These are phyloP conservation scores for Steinernema carpocapsae DNA, from an alignment of 2,888 invertebrate species.

Conservation along the genomic window DNA sequence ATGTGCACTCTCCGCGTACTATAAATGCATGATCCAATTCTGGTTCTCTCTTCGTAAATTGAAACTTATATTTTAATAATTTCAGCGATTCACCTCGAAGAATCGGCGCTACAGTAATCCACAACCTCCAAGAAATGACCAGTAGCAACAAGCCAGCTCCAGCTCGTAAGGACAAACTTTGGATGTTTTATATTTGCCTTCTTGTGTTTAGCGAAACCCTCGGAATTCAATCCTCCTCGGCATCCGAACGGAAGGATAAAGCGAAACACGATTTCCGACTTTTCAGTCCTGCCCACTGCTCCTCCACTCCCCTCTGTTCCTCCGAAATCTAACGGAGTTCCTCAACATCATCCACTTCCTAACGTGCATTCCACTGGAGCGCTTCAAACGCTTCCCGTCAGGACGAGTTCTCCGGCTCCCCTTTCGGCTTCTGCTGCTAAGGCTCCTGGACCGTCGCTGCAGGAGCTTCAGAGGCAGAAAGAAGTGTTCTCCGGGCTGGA, in stretches of 20 bases:
- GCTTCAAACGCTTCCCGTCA: not conserved
- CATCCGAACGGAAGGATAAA: constrained; percentile 11
- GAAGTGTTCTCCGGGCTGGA: constrained; percentile 6
- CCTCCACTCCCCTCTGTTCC: constrained; percentile 23
- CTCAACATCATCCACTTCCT: constrained; percentile 6
- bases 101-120: constrained; percentile 7
- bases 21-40: too few species aligned
- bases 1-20: too few species aligned
- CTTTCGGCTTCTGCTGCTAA: not conserved
- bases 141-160: constrained; percentile 4
- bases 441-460: not conserved
- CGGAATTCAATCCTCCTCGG: not conserved
- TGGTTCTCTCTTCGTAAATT: too few species aligned
- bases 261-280: constrained; percentile 27
- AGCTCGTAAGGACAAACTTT: not conserved
- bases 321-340: not conserved
- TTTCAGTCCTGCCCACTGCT: not conserved
- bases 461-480: constrained; percentile 2
- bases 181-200: too few species aligned
- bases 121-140: not conserved
- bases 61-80: not conserved
- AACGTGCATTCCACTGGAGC: constrained; percentile 15
- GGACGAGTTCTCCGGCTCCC: not conserved
- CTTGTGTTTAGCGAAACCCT: not conserved
- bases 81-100: constrained; percentile 16